These are phyloP conservation scores for Syngnathus floridae DNA, from an alignment of 2,113 vertebrate species.

Conservation along the genomic window DNA sequence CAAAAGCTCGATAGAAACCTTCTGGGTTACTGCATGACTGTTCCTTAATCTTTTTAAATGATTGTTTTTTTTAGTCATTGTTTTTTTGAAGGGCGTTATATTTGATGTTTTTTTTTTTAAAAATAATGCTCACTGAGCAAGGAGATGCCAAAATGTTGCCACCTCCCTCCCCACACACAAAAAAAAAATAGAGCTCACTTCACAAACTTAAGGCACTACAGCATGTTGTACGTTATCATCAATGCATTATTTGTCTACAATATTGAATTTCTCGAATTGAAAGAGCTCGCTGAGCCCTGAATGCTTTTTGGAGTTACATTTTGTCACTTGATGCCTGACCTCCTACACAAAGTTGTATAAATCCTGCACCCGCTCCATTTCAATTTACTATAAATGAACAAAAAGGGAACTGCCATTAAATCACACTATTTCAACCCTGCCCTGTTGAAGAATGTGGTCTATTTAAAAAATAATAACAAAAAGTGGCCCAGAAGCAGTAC, in stretches of 20 bases:
- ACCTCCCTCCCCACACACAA: not conserved
- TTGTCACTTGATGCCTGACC: not conserved
- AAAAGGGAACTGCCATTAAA: conserved; percentile 39
- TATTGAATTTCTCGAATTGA: not conserved
- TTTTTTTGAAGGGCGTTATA: not conserved
- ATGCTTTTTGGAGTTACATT: not conserved
- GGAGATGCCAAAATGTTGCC: conserved; percentile 23
- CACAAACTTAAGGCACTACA: not conserved
- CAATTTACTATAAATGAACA: not conserved
- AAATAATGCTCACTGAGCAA: conserved; percentile 1
- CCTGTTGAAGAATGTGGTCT: not conserved
- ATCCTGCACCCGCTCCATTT: conserved; percentile 8
- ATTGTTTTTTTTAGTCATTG: not conserved
- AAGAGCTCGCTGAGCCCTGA: not conserved
- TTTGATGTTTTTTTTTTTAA: not conserved
- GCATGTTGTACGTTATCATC: not conserved
- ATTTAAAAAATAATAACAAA: not conserved
- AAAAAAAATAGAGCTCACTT: not conserved
- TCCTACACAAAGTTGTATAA: not conserved
- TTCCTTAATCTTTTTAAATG: not conserved
- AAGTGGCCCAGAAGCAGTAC: not conserved
- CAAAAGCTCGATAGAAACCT: not conserved
- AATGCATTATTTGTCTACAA: not conserved
- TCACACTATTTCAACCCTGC: not conserved
- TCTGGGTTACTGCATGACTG: not conserved